Evolutionary conservation across 2,797 vertebrate species (phyloP), one percentile per base, ranked within the genome.

Genomic region (Balearica regulorum): DNA sequence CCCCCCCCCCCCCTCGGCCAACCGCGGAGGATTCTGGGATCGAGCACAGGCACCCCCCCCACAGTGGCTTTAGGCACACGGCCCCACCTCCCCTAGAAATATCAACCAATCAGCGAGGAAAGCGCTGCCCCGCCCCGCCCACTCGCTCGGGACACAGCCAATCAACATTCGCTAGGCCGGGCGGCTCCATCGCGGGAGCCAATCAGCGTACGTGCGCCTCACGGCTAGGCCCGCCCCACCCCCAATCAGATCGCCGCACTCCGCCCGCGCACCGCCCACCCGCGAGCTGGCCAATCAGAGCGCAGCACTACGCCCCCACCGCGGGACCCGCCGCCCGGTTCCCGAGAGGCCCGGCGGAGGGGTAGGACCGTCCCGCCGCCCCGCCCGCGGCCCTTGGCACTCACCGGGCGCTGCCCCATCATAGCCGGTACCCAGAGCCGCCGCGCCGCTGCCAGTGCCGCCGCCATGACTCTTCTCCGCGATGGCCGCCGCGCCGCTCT

Each of bases 91-190:
- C 9, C 25, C 3, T 20, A 31, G 41, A 62, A 77, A 77, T 55
- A 70, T 5, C 72, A 37, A 5, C 87, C 57, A 89, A 90, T 77
- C 87, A 79, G 29, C 19, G 15, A 3, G 4, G 13, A 13, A 8
- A 9, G 12, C 13, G 2, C 22, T 3, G 17, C 13, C 10, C 1
- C 4, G 1, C 1, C 53, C 60, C n/a, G 41, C 81, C 55, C 31
- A 4, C 9, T 7, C 13, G 3, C 7, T 4, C 16, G 4, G 10
- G 0, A 6, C 8, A 0, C 6, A 25, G 5, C 62, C 62, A 91
- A 86, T 86, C 55, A 25, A 22, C 60, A 6, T 8, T 25, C 13
- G 24, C 2, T 3, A 2, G 4, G 1, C 0, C 13, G 1, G 4
- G 3, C 7, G 37, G 18, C 25, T 37, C 43, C 66, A 7, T 12